Conservation (phyloP, 2,888 invertebrate species). For the Melanotus villosus region DNA sequence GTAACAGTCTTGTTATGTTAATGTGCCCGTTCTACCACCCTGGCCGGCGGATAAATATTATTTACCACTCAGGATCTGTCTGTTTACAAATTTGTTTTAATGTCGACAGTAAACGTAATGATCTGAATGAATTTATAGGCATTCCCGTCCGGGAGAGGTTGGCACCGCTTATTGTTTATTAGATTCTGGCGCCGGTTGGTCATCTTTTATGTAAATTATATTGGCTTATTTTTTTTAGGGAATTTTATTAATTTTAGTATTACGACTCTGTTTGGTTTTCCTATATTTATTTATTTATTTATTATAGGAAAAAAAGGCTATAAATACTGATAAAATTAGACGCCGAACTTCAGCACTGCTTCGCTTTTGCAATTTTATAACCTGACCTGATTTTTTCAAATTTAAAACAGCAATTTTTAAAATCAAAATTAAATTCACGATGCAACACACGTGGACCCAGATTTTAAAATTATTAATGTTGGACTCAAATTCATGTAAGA, state of each 20-base stretch:
- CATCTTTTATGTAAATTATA: constrained; percentile 39
- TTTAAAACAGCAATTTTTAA: no score
- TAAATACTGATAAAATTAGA: no score
- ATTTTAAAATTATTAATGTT: no score
- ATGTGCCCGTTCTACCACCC: constrained; percentile 53
- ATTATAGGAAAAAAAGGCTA: no score
- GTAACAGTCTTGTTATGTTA: constrained; percentile 57
- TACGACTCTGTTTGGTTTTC: neutral
- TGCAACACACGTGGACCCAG: no score
- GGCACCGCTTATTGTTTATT: constrained; percentile 58
- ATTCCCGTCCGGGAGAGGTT: constrained; percentile 47
- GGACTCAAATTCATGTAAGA: no score
- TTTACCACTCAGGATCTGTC: constrained; percentile 56
- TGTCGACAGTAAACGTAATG: constrained; percentile 60
- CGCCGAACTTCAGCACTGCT: no score
- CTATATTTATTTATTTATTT: no score
- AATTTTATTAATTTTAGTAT: constrained; percentile 7
- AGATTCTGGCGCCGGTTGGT: constrained; percentile 55
- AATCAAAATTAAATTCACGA: no score
- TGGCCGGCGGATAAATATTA: constrained; percentile 53
- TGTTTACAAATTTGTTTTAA: constrained; percentile 63
- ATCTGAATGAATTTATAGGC: constrained; percentile 59
- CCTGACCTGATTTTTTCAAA: no score
- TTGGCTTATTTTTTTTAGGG: neutral
- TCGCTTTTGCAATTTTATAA: no score